Base-by-base conservation (phyloP, 2,888 invertebrate genomes). In the Scelioninae gen. 2 region DNA sequence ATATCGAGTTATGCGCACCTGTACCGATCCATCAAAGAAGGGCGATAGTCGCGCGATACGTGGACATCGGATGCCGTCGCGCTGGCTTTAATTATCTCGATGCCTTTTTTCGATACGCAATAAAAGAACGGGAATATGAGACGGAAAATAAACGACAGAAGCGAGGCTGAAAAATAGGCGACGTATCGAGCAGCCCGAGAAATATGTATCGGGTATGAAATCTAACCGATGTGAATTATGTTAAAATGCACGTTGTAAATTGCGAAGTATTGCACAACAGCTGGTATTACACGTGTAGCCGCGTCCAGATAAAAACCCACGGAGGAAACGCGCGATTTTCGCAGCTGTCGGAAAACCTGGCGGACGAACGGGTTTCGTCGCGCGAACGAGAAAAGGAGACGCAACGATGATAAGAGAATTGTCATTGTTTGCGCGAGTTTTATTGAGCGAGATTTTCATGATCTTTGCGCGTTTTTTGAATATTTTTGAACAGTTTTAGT, bases 1-100 rank as follows among this genome's bases (percentile, higher is more conserved):
- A 77, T 80, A 79, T 79, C 79, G 79, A 73, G 79, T 52, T 74
- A 74, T 77, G 71, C 76, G 80, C 82, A 82, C 82, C 82, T 82
- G 82, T 82, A 78, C 77, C 82, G 81, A 82, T 82, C 80, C 81
- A 82, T 82, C 82, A 82, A 71, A 74, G 74, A 74, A 78, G 80
- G 80, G 77, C 78, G 82, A 82, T 81, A 77, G 76, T 72, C 75
- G 63, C 22, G 74, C 79, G 82, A 81, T 82, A 82, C 78, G 76
- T 73, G 78, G 77, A 81, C 78, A 78, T 77, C 77, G 76, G 76
- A 57, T 74, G 76, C 76, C 77, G 71, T 71, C 73, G 74, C 69
- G 4, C 75, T 76, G 79, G 76, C 80, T 80, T 81, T 79, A 78
- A 79, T 80, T 80, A 80, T 74, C 74, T 78, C 76, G 75, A 76